Base-by-base conservation (phyloP, 2,113 vertebrate species). In the Cyanoramphus novaezelandiae region DNA sequence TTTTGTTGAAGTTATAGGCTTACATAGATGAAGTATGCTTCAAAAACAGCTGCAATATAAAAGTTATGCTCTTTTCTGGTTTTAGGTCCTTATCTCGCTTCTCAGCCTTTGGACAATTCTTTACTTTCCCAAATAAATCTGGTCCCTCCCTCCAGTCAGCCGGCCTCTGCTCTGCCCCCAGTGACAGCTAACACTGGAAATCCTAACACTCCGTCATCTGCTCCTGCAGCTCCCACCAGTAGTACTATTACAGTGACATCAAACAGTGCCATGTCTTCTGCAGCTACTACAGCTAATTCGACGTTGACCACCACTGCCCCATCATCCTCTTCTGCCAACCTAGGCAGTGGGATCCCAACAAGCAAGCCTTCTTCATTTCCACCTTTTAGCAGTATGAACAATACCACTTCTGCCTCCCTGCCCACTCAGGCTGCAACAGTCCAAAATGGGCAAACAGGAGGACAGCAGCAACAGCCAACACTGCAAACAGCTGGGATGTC, bases 71-170 rank as follows among this genome's bases (percentile, higher is more conserved):
- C 35, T 55, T 74, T 41, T 7, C 19, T 95, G 83, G 5, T 97
- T 94, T 97, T 95, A 99, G 99, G 99, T 98, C 99, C 99, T 83
- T 99, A 99, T 93, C 99, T 99, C 96, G 98, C 99, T 92, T 99
- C 99, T 52, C 99, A 99, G 97, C 98, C 98, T 90, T 96, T 99
- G 97, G 99, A 99, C 97, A 97, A 98, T 92, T 99, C 99, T 72
- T 98, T 99, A 57, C 98, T 99, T 90, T 98, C 98, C 50, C 99
- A 99, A 96, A 99, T 98, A 91, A 99, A 97, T 91, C 98, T 98
- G 90, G 89, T 98, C 55, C 92, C 98, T 79, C 94, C 98, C 78
- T 92, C 97, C 94, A 99, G 93, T 97, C 99, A 99, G 90, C 95
- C 98, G 9, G 92, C 97, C 82, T 98, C 99, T 83, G 92, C 98